Percentiles rank a stretch among this genome's conserved stretches.
These are phyloP conservation scores for Psilopsiagon aurifrons DNA, from an alignment of 2,113 vertebrate genomes.

Conservation along the genomic window DNA sequence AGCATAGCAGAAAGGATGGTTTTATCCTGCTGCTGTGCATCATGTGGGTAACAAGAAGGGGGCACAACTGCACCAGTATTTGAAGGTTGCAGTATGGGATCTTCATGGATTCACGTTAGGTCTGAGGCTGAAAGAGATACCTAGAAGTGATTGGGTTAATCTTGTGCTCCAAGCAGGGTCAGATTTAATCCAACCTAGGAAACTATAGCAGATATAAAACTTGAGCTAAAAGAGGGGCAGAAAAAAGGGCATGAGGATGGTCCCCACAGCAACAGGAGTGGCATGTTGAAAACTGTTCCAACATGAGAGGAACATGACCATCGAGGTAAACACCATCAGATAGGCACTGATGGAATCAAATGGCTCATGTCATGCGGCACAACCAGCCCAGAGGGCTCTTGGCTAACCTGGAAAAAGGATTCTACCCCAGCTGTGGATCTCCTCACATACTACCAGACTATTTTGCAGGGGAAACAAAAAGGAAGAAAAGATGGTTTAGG, in stretches of 20 bases:
- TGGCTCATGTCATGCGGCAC: neutral
- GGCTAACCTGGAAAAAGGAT: neutral
- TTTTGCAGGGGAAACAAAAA: neutral
- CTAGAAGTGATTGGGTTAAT: neutral
- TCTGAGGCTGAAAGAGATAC: neutral
- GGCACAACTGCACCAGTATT: neutral
- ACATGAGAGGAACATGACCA: neutral
- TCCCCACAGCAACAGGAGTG: neutral
- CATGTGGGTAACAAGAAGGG: neutral
- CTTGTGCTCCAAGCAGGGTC: neutral
- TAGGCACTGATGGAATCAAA: neutral
- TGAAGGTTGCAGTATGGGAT: neutral
- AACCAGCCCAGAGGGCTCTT: neutral
- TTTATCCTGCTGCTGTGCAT: neutral
- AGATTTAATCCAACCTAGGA: neutral
- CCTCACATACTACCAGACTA: neutral
- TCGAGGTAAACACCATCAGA: rapidly evolving
- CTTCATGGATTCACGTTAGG: neutral
- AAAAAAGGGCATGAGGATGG: neutral
- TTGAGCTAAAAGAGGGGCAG: neutral
- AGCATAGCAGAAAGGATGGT: neutral
- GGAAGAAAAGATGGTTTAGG: neutral
- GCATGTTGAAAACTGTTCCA: neutral
- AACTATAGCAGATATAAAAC: neutral
- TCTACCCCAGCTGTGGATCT: neutral